Evolutionary conservation across 1,140 invertebrate genomes (phyloP).

Genomic region (Hylaeus volcanicus): DNA sequence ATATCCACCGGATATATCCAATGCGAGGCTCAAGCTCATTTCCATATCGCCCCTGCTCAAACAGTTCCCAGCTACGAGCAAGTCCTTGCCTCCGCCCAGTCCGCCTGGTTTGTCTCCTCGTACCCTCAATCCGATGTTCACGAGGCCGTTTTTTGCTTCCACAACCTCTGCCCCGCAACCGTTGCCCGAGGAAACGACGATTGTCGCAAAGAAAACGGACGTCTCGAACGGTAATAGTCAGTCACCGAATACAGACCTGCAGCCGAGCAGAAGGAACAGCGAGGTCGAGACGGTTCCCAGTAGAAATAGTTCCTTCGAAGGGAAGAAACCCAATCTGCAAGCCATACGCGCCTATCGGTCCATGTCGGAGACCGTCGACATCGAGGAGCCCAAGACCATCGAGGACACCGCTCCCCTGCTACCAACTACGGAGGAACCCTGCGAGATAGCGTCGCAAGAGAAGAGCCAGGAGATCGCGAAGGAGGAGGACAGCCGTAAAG

Average conservation of each 20-base stretch:
- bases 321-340: constrained; percentile 24
- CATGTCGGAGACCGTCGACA: constrained; percentile 32
- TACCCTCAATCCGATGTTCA: constrained; percentile 19
- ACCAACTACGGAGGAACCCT: constrained; percentile 2
- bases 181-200: neutral
- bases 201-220: neutral
- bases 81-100: constrained; percentile 74
- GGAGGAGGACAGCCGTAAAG: constrained; percentile 80
- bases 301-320: neutral
- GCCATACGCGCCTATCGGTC: constrained; percentile 36
- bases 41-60: constrained; percentile 75
- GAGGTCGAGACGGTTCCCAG: neutral
- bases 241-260: neutral
- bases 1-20: constrained; percentile 62
- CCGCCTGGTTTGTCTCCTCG: constrained; percentile 72
- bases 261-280: neutral
- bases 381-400: constrained; percentile 18
- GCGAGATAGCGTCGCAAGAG: constrained; percentile 29
- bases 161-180: neutral
- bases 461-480: constrained; percentile 28
- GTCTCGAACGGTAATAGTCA: neutral
- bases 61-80: constrained; percentile 74
- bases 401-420: constrained; percentile 36
- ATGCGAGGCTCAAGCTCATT: constrained; percentile 73
- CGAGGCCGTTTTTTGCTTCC: constrained; percentile 55